Evolutionary conservation across 2,113 vertebrate species (phyloP), one percentile per base, ranked within the genome.

Genomic region (Entomyzon cyanotis): DNA sequence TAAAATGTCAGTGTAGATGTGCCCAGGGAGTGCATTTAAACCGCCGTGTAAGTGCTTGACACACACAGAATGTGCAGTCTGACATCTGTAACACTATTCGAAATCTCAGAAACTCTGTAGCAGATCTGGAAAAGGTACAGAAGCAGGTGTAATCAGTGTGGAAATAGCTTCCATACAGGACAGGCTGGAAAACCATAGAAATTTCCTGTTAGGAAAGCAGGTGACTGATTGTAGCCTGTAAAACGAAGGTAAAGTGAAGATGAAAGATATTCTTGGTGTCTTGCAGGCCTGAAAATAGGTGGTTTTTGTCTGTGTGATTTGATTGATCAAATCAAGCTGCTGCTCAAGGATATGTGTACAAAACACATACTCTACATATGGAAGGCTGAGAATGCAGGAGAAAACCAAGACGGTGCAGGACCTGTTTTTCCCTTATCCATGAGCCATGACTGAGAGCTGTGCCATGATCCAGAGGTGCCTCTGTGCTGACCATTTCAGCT

Each of bases 381-480:
- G 37, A 71, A 85, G 14, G 4, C 15, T 91, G 79, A 74, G 46
- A 65, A 16, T 12, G 15, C 59, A 59, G 53, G 30, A 73, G 50
- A 31, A 59, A 74, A 49, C 4, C 16, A 37, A 74, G 42, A 8
- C 15, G 18, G 37, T 5, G 1, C 35, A 70, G 52, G 49, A 12
- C 24, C 10, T 28, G 5, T 8, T 69, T 67, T 55, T 87, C 27
- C 5, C 7, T 31, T 60, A 13, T 35, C 28, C 4, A 0, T 24
- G 31, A 49, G 65, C 42, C 65, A 0, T 39, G 41, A 16, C 69
- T 56, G 35, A 63, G 84, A 60, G 27, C 7, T 60, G 23, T 65
- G 7, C 17, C 0, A 0, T 39, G 30, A 65, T 62, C 65, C 46
- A 5, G 4, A 16, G 47, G 11, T 81, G 28, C 28, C 25, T 42